Evolutionary conservation across 53 echinoderm and acorn worm genomes (phyloP).

Genomic region (Apostichopus leukothele): DNA sequence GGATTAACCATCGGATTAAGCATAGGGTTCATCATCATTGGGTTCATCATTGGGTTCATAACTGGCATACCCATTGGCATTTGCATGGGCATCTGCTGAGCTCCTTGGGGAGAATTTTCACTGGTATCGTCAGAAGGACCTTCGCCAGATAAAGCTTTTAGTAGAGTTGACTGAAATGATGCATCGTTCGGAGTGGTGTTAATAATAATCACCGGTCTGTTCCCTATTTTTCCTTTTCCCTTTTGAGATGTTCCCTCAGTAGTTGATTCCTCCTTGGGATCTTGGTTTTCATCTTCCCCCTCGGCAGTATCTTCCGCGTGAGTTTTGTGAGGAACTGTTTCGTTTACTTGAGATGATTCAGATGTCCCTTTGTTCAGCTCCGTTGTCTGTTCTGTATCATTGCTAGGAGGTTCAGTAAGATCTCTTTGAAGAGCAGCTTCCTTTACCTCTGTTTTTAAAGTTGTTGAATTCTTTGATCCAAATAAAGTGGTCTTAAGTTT

Average conservation of each 20-base stretch:
- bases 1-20: constrained; percentile 13
- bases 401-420: background rate
- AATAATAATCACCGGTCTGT: constrained; percentile 75
- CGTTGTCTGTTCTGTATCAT: background rate
- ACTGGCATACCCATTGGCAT: constrained; percentile 22
- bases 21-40: constrained; percentile 43
- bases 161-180: constrained; percentile 52
- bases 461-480: background rate
- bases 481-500: constrained; percentile 25
- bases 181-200: constrained; percentile 57
- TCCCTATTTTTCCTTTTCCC: constrained; percentile 5
- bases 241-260: background rate
- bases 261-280: no score
- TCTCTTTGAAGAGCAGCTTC: background rate
- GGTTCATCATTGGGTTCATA: constrained; percentile 20
- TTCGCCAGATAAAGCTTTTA: constrained; percentile 58
- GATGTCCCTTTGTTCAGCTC: background rate
- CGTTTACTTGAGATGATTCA: background rate
- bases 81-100: constrained; percentile 3
- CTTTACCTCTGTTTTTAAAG: background rate
- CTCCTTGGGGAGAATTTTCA: background rate
- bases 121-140: constrained; percentile 4
- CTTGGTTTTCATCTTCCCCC: background rate
- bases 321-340: background rate
- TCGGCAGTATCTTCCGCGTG: background rate